A percentile compares a stretch with the other conserved stretches of the same genome.
Evolutionary conservation across 2,888 invertebrate species (phyloP).

Genomic region (Exocentrus adspersus): DNA sequence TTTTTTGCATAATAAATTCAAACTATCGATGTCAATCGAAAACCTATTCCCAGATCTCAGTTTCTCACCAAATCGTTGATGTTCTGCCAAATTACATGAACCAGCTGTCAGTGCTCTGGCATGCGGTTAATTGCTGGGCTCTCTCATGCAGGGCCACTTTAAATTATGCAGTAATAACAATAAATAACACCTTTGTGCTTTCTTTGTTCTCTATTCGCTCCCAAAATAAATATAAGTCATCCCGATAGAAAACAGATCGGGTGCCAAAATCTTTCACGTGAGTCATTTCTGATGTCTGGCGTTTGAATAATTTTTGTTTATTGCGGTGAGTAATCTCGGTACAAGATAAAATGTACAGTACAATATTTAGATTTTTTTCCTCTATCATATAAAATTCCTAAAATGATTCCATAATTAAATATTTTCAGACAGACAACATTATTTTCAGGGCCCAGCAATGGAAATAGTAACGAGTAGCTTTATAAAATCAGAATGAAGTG

Average conservation of each 20-base stretch:
- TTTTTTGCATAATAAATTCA: too few species aligned
- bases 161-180: slow-evolving; percentile 12
- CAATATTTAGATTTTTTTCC: too few species aligned
- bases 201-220: neutral
- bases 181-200: slow-evolving; percentile 4
- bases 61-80: neutral
- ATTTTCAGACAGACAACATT: too few species aligned
- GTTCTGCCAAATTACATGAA: neutral
- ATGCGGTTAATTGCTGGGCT: neutral
- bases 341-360: too few species aligned
- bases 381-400: too few species aligned
- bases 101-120: neutral
- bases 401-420: too few species aligned
- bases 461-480: too few species aligned
- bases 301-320: slow-evolving; percentile 14
- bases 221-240: slow-evolving; percentile 21
- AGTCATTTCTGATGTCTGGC: slow-evolving; percentile 26
- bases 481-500: too few species aligned
- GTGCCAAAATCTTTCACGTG: slow-evolving; percentile 26
- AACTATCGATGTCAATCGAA: neutral
- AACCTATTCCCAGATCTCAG: neutral
- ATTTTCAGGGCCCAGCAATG: too few species aligned
- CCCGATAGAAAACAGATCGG: slow-evolving; percentile 22
- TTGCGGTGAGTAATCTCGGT: slow-evolving; percentile 2
- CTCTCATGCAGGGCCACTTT: neutral